Evolutionary conservation across 1,140 invertebrate genomes (phyloP).

Genomic region (Brachionus manjavacas): DNA sequence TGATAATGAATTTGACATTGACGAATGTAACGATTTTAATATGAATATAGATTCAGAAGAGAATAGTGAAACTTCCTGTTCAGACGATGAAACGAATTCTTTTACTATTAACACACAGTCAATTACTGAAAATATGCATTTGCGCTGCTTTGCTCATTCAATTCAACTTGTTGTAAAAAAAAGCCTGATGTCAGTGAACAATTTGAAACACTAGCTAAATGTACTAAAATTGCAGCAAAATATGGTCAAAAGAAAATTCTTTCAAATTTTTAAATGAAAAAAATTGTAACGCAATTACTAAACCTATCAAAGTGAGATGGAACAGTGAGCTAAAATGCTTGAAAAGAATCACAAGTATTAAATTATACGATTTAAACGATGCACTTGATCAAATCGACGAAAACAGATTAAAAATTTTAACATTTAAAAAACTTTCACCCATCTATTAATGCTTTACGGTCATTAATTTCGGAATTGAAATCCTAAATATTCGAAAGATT

Average conservation of each 20-base stretch:
- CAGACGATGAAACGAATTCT: too few relatives aligned
- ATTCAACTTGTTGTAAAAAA: not conserved
- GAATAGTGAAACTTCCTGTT: too few relatives aligned
- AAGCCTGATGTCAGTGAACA: not conserved
- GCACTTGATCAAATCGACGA: not conserved
- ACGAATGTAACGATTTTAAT: too few relatives aligned
- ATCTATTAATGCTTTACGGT: not conserved
- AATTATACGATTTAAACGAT: not conserved
- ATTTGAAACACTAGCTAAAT: not conserved
- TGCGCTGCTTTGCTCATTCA: not conserved
- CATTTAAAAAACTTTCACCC: not conserved
- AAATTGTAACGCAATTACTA: not conserved
- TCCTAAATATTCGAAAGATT: not conserved
- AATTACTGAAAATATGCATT: not conserved
- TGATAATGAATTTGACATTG: too few relatives aligned
- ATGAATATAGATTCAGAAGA: too few relatives aligned
- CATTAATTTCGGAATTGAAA: not conserved
- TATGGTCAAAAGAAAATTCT: not conserved
- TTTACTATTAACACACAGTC: too few relatives aligned
- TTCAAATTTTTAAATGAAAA: too few relatives aligned
- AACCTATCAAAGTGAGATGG: not conserved
- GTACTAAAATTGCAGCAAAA: not conserved
- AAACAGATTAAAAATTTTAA: not conserved
- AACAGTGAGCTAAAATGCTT: not conserved
- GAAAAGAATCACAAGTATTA: not conserved